Conservation (phyloP, 2,113 vertebrate species). For the Toxotes chatareus region DNA sequence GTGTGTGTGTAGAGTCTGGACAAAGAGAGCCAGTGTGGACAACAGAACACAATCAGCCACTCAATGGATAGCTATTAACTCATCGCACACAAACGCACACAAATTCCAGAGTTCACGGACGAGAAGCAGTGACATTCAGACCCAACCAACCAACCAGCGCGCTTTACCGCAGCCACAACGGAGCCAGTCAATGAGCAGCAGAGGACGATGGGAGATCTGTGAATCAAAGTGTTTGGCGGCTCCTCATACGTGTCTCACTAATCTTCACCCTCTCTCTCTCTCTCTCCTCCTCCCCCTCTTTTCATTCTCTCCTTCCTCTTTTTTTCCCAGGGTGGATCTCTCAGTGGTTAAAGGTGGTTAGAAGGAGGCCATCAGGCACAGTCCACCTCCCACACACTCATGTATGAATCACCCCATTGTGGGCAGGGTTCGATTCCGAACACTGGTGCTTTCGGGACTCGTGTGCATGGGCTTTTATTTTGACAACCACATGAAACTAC, state of each 20-base stretch:
- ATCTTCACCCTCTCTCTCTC: conserved; percentile 47
- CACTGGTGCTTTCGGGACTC: conserved; percentile 25
- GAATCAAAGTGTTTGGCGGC: conserved; percentile 62
- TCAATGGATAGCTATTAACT: conserved; percentile 78
- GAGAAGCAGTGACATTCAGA: conserved; percentile 73
- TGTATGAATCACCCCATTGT: conserved; percentile 71
- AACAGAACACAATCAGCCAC: conserved; percentile 74
- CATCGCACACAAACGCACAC: conserved; percentile 65
- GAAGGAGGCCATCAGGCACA: conserved; percentile 50
- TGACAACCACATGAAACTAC: conserved; percentile 37
- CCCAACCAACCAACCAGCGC: conserved; percentile 61
- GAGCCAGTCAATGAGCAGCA: conserved; percentile 72
- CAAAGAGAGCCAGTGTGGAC: conserved; percentile 81
- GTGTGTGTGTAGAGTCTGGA: conserved; percentile 38
- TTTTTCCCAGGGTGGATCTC: conserved; percentile 60
- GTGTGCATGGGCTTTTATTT: conserved; percentile 32
- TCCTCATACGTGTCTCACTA: conserved; percentile 63
- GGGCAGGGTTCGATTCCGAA: conserved; percentile 27
- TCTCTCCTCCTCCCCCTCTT: conserved; percentile 17
- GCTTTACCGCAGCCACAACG: conserved; percentile 55
- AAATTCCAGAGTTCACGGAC: conserved; percentile 70
- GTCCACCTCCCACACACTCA: conserved; percentile 60
- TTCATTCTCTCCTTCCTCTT: conserved; percentile 23
- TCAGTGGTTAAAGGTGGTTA: conserved; percentile 55
- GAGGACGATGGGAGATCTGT: conserved; percentile 69